Percentiles rank a stretch among this genome's conserved stretches.
Evolutionary conservation across 2,113 vertebrate species (phyloP).

Genomic region (Eretmochelys imbricata): DNA sequence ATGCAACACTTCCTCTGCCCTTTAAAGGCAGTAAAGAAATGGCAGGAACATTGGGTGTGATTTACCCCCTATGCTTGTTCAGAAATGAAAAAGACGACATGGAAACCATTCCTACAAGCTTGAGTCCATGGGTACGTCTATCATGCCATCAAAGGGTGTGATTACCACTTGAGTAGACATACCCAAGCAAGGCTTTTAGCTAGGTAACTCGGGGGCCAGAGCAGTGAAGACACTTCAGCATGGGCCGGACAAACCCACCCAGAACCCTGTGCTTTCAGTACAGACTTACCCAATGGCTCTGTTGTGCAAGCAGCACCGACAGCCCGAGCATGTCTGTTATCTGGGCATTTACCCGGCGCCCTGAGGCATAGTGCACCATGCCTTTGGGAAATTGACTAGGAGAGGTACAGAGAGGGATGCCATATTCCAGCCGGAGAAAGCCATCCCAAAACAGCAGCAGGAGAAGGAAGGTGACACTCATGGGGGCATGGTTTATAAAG

Average conservation of each 20-base stretch:
- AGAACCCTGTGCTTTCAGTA: not conserved
- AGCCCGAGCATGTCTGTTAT: not conserved
- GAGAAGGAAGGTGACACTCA: not conserved
- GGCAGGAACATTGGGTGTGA: too few relatives aligned
- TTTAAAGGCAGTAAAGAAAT: too few relatives aligned
- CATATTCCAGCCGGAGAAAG: not conserved
- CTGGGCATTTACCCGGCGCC: not conserved
- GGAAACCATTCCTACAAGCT: too few relatives aligned
- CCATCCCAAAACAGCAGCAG: fast-evolving
- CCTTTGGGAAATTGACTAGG: not conserved
- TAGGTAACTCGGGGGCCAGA: too few relatives aligned
- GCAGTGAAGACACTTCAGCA: too few relatives aligned
- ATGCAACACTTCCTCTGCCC: not conserved
- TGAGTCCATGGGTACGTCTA: too few relatives aligned
- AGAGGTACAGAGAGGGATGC: not conserved
- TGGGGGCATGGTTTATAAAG: not conserved
- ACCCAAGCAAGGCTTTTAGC: too few relatives aligned
- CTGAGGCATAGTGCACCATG: not conserved
- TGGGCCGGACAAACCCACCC: not conserved
- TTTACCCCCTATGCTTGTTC: too few relatives aligned
- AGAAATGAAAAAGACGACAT: too few relatives aligned
- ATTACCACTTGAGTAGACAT: too few relatives aligned
- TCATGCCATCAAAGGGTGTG: too few relatives aligned
- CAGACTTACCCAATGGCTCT: not conserved
- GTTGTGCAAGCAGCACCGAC: not conserved